Conservation (phyloP, 2,113 vertebrate species). For the Calyptommatus sinebrachiatus region DNA sequence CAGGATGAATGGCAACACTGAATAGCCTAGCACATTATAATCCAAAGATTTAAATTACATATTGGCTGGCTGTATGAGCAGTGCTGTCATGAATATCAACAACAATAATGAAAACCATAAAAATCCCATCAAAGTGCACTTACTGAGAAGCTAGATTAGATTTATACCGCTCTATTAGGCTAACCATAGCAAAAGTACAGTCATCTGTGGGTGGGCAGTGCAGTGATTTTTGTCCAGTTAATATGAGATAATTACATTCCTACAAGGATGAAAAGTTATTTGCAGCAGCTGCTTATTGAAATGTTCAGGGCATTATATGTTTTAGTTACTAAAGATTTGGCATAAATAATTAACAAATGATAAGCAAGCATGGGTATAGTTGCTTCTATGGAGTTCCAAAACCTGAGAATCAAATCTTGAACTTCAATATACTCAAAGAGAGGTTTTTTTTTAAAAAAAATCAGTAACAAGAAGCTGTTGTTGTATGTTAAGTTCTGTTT, state of each 20-base stretch:
- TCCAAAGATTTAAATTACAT: background rate
- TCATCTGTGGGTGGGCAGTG: background rate
- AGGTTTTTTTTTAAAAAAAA: no score
- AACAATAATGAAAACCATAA: no score
- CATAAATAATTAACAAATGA: background rate
- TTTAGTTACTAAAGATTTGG: background rate
- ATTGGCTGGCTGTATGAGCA: background rate
- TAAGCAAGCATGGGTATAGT: background rate
- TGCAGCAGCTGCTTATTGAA: slow-evolving; percentile 1
- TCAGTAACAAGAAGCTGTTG: no score
- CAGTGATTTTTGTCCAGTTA: background rate
- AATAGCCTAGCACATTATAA: background rate
- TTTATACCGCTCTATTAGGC: background rate
- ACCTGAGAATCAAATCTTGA: background rate
- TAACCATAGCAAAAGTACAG: background rate
- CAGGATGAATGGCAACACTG: background rate
- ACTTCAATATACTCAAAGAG: background rate
- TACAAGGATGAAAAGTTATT: background rate
- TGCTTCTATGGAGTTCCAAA: background rate
- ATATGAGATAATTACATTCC: slow-evolving; percentile 5
- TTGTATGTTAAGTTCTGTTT: no score
- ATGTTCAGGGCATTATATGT: background rate
- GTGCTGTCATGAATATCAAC: background rate
- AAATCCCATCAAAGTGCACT: background rate
- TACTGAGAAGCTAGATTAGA: background rate